Percentiles rank a stretch among this genome's conserved stretches.
Evolutionary conservation across 2,113 vertebrate species (phyloP).

Genomic region (Cairina moschata): DNA sequence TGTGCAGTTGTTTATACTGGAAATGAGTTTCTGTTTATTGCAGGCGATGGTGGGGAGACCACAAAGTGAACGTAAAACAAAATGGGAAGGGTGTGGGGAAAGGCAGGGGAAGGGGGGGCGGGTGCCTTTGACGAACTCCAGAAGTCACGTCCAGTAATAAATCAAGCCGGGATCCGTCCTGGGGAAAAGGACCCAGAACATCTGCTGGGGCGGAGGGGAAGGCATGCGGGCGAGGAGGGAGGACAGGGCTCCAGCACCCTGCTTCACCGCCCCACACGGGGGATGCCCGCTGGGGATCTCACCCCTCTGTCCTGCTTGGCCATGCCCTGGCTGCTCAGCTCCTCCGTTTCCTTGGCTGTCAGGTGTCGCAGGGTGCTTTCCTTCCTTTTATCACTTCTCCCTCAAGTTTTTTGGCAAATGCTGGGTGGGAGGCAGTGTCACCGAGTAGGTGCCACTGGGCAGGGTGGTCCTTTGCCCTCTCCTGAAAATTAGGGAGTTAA

Average conservation of each 20-base stretch:
- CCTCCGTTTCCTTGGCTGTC: background rate
- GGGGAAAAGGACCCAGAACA: conserved; percentile 43
- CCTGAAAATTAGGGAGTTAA: background rate
- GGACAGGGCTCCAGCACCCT: background rate
- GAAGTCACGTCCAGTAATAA: conserved; percentile 68
- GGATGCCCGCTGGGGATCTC: accelerated
- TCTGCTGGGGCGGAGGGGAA: conserved; percentile 55
- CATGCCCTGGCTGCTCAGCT: background rate
- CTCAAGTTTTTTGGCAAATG: background rate
- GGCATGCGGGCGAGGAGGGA: accelerated
- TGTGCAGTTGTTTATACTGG: conserved; percentile 51
- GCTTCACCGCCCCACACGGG: background rate
- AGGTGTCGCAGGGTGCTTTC: background rate
- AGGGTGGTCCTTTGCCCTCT: background rate
- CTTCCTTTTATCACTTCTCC: background rate
- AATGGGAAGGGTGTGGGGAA: conserved; percentile 61
- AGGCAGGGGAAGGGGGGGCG: conserved; percentile 22
- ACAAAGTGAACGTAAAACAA: conserved; percentile 54
- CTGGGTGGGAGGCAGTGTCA: background rate
- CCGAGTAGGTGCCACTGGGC: accelerated
- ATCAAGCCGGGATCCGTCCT: conserved; percentile 41
- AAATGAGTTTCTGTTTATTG: conserved; percentile 63
- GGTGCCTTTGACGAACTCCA: conserved; percentile 68
- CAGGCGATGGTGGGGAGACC: conserved; percentile 44
- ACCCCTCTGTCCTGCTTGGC: background rate